Base-by-base conservation (phyloP, 2,797 vertebrate genomes). In the Coreius guichenoti region DNA sequence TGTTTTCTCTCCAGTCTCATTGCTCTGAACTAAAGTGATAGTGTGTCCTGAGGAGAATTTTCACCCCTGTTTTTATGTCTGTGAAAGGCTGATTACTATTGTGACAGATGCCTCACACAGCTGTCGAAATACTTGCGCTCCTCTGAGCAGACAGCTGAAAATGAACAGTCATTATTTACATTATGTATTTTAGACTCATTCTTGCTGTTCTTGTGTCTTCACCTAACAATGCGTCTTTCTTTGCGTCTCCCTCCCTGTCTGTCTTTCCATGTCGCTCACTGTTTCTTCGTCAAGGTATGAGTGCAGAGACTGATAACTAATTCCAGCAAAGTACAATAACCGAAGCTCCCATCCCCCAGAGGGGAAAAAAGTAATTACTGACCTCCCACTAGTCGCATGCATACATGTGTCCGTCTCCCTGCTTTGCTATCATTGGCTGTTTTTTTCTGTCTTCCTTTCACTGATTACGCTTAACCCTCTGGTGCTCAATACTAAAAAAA, bases 351-450 rank as follows among this genome's bases (percentile, higher is more conserved):
- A 31, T n/a, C 43, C 33, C 84, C 43, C 77, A 74, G 56, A 80
- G 69, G 56, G 43, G 47, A 23, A 80, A 58, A 85, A 85, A 65
- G 56, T 85, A 80, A 85, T 80, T 80, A 85, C 84, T 80, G 84
- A 80, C 84, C 84, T 79, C 83, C 83, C 33, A 65, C 76, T 67
- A 39, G 77, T 51, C 29, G 29, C 76, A 65, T 12, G 21, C 26
- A 56, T 61, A 47, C 26, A 65, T 82, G 61, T n/a, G 39, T 39
- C n/a, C 17, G 0, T 68, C 33, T 86, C 12, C 31, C 61, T 77
- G 72, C 72, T 23, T 81, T 17, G 14, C 29, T 84, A 36, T 70
- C 67, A 61, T 72, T 69, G 51, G 13, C n/a, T 73, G 7, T 74
- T 73, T 73, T 67, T 39, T 43, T 61, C 47, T 19, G 8, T 69